These are phyloP conservation scores for Alcis repandata DNA, from an alignment of 2,888 invertebrate species.

Conservation along the genomic window DNA sequence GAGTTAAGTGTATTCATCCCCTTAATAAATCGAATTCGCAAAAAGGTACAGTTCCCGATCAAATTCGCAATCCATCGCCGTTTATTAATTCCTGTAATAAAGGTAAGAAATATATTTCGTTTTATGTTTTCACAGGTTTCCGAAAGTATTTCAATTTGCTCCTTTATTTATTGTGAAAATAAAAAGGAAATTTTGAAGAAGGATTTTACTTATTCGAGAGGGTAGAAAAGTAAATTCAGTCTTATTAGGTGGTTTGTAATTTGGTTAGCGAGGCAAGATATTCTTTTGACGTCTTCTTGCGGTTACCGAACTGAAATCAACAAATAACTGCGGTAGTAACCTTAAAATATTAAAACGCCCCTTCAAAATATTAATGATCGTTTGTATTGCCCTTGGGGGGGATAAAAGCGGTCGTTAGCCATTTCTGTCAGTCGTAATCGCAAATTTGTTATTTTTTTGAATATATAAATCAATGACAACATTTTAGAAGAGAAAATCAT, in stretches of 20 bases:
- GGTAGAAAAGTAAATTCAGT: slow-evolving; percentile 8
- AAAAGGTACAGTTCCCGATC: slow-evolving; percentile 15
- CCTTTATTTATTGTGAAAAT: slow-evolving; percentile 20
- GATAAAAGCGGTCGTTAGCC: no score
- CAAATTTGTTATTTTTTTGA: no score
- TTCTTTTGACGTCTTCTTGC: background rate
- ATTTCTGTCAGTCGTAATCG: no score
- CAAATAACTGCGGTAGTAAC: background rate
- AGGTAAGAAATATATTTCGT: slow-evolving; percentile 14
- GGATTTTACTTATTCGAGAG: slow-evolving; percentile 7
- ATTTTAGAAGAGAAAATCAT: no score
- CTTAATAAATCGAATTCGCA: slow-evolving; percentile 10
- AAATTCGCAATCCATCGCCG: slow-evolving; percentile 5
- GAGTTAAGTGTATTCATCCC: background rate
- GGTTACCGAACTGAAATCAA: slow-evolving; percentile 3
- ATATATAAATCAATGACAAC: no score
- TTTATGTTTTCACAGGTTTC: slow-evolving; percentile 13
- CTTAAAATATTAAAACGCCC: background rate
- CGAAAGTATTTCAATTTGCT: slow-evolving; percentile 23
- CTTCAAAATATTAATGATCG: no score
- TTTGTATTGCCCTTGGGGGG: no score
- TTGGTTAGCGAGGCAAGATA: background rate
- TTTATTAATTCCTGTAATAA: slow-evolving; percentile 18
- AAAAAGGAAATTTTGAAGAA: slow-evolving; percentile 17
- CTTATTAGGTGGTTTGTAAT: slow-evolving; percentile 16